Base-by-base conservation (phyloP, 2,888 invertebrate genomes). In the Harpagoxenus sublaevis region DNA sequence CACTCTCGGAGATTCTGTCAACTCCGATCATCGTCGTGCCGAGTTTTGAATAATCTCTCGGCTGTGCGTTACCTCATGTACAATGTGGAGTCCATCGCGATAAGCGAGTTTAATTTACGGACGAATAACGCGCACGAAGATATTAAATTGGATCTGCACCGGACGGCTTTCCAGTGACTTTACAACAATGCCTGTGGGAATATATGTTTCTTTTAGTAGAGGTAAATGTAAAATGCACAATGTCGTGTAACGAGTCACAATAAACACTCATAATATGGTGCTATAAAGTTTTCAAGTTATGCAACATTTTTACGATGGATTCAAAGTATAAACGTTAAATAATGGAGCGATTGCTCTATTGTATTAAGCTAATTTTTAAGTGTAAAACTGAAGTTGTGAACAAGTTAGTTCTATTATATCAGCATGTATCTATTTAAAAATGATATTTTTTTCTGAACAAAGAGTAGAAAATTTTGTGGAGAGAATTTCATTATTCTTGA, bases 71-170 rank as follows among this genome's bases (percentile, higher is more conserved):
- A 55, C 55, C 42, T 55, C 31, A n/a, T 55, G n/a, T 55, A 77
- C 45, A 51, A 70, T 51, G 39, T 5, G 42, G 28, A 75, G 75
- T 66, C 68, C 55, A 55, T 68, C 28, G 68, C 53, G 78, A 68
- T 78, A 78, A 55, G 78, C 42, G 68, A 31, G 68, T 31, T 68
- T 68, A 78, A 78, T 68, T 78, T 78, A 68, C 39, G 53, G 68
- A 42, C 42, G 62, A 68, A 53, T 66, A 77, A 53, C n/a, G 53
- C 8, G 39, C 68, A 18, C 8, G 55, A 39, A 31, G 28, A 66
- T 53, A 77, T 66, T 66, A 66, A 77, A 66, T 48, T 65, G 66
- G 66, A 66, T 15, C 6, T n/a, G 51, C 51, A 6, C 31, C 39
- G 15, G 15, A n/a, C 62, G 31, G 73, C 63, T 39, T 66, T 15